Percentiles rank a stretch among this genome's conserved stretches.
These are phyloP conservation scores for Heteropelma amictum DNA, from an alignment of 2,888 invertebrate genomes.

Conservation along the genomic window DNA sequence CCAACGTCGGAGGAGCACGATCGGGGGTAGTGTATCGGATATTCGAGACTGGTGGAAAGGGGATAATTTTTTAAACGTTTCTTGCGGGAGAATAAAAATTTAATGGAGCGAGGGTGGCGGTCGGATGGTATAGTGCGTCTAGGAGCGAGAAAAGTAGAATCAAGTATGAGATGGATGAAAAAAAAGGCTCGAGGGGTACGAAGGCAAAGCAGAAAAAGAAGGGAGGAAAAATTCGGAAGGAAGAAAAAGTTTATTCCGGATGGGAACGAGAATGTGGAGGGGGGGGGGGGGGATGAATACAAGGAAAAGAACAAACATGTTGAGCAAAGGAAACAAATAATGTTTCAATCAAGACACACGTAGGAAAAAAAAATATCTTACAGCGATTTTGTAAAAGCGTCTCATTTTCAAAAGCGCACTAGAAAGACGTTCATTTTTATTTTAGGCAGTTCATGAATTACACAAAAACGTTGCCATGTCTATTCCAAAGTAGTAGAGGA, in stretches of 20 bases:
- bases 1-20: not conserved
- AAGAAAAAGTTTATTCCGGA: constrained; percentile 53
- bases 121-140: constrained; percentile 41
- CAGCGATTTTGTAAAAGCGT: no score
- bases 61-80: constrained; percentile 75
- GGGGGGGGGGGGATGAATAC: constrained; percentile 15
- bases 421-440: no score
- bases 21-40: constrained; percentile 23
- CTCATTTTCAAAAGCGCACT: no score
- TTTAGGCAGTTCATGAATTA: no score
- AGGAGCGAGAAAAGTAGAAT: constrained; percentile 12
- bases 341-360: no score
- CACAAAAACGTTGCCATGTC: no score
- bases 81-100: constrained; percentile 75
- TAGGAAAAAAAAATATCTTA: no score
- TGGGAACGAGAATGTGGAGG: constrained; percentile 53
- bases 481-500: no score
- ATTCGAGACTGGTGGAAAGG: constrained; percentile 48
- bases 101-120: constrained; percentile 62
- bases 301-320: no score
- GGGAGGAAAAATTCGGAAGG: constrained; percentile 53
- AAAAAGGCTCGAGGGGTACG: constrained; percentile 37
- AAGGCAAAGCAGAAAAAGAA: constrained; percentile 17
- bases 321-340: no score
- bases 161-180: not conserved